Evolutionary conservation across 2,888 invertebrate species (phyloP).

Genomic region (Auanema freiburgensis): DNA sequence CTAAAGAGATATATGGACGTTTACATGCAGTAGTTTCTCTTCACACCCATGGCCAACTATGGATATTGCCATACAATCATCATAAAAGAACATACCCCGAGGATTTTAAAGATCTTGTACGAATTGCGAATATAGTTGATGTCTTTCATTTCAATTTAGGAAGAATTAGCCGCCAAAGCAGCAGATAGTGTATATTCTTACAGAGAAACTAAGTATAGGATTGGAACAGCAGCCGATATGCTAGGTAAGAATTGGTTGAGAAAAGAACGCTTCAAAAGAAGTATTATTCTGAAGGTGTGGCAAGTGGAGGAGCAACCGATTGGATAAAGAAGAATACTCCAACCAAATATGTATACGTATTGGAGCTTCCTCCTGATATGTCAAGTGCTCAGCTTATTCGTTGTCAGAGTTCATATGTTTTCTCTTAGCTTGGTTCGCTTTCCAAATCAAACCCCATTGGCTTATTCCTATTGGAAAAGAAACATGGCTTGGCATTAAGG

Average conservation of each 20-base stretch:
- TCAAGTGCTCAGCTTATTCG: constrained; percentile 38
- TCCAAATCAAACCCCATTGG: constrained; percentile 61
- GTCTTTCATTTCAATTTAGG: constrained; percentile 24
- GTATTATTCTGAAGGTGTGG: no score
- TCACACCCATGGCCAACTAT: constrained; percentile 63
- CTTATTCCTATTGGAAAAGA: constrained; percentile 53
- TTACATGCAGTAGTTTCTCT: constrained; percentile 59
- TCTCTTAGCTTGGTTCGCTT: constrained; percentile 61
- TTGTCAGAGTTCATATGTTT: not conserved
- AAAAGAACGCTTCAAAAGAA: no score
- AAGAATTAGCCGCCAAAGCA: constrained; percentile 42
- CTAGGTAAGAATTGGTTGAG: no score
- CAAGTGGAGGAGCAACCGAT: constrained; percentile 62
- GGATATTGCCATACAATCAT: constrained; percentile 62
- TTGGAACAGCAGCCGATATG: constrained; percentile 61
- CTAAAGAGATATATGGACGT: constrained; percentile 48
- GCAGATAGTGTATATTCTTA: constrained; percentile 42
- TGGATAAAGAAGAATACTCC: constrained; percentile 62
- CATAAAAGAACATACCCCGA: constrained; percentile 53
- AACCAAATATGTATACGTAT: constrained; percentile 62
- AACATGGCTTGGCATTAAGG: constrained; percentile 50
- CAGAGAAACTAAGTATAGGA: constrained; percentile 51
- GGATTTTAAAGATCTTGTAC: constrained; percentile 55
- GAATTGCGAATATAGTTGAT: no score
- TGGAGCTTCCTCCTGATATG: constrained; percentile 62